Conservation (phyloP, 2,797 vertebrate species). For the Danio jaintianensis region DNA sequence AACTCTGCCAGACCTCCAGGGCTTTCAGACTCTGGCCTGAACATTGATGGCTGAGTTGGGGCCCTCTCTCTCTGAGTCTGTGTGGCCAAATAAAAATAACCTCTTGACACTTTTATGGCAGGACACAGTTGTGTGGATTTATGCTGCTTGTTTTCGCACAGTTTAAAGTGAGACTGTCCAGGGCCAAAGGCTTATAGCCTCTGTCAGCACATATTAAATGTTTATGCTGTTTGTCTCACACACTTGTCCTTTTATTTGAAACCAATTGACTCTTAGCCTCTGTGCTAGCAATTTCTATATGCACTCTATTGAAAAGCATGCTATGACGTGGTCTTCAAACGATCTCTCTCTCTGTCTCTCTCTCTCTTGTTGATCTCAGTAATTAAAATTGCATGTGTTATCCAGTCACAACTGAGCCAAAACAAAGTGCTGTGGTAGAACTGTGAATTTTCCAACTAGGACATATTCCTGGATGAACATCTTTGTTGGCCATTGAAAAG, state of each 20-base stretch:
- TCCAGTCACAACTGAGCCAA: neutral
- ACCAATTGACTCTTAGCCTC: slow-evolving; percentile 53
- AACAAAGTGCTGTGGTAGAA: neutral
- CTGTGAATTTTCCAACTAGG: slow-evolving; percentile 25
- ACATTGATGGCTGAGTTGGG: slow-evolving; percentile 30
- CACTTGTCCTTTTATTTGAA: slow-evolving; percentile 62
- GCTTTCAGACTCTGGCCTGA: slow-evolving; percentile 31
- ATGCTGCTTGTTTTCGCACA: slow-evolving; percentile 56
- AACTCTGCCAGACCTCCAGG: slow-evolving; percentile 17
- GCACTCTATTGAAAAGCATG: neutral
- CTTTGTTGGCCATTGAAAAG: slow-evolving; percentile 5
- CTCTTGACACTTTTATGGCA: slow-evolving; percentile 63
- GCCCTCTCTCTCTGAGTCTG: slow-evolving; percentile 41
- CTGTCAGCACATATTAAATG: slow-evolving; percentile 63
- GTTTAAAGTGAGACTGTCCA: slow-evolving; percentile 61
- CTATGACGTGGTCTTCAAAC: slow-evolving; percentile 4
- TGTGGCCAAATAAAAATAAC: slow-evolving; percentile 64
- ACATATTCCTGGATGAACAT: slow-evolving; percentile 15
- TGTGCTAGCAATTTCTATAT: slow-evolving; percentile 12
- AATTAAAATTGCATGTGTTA: neutral
- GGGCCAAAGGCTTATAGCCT: slow-evolving; percentile 57
- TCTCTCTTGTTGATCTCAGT: neutral
- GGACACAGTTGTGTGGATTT: slow-evolving; percentile 63
- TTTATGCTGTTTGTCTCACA: slow-evolving; percentile 65
- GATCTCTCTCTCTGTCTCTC: neutral